These are phyloP conservation scores for Epizoanthus fatuus DNA, from an alignment of 92 coral and sea anemone genomes.

Conservation along the genomic window DNA sequence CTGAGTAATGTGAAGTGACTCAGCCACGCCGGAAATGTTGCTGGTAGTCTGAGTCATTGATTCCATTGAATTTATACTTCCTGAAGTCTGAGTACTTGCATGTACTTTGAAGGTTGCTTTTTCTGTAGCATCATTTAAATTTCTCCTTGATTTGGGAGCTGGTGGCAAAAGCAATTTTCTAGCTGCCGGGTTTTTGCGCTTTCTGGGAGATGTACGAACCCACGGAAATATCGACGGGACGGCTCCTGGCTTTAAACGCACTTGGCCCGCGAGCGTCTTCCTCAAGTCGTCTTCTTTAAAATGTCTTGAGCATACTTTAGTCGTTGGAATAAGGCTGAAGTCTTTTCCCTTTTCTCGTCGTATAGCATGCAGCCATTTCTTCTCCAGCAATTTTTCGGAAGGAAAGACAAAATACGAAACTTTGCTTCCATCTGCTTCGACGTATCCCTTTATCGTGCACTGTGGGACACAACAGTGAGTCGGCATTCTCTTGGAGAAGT, in stretches of 20 bases:
- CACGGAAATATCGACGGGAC: conserved; percentile 52
- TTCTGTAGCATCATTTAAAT: too few species aligned
- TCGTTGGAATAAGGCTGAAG: conserved; percentile 4
- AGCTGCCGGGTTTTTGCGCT: conserved; percentile 5
- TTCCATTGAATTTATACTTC: too few species aligned
- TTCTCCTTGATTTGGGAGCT: too few species aligned
- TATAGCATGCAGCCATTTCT: conserved; percentile 44
- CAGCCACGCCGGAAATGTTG: too few species aligned
- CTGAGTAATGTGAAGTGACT: too few species aligned
- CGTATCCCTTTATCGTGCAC: conserved; percentile 49
- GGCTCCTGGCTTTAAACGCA: neutral
- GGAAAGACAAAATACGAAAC: too few species aligned
- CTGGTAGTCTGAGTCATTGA: too few species aligned
- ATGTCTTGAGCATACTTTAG: conserved; percentile 42
- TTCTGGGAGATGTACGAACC: conserved; percentile 3
- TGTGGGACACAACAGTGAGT: conserved; percentile 42
- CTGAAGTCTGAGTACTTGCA: too few species aligned
- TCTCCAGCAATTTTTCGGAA: neutral
- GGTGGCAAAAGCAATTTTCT: too few species aligned
- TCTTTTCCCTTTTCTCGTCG: conserved; percentile 45
- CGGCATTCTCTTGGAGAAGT: neutral
- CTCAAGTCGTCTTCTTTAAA: conserved; percentile 19
- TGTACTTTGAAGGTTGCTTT: too few species aligned
- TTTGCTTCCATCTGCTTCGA: conserved; percentile 37
- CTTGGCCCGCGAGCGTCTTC: conserved; percentile 26